phyloP scores from a whole-genome alignment of 2,113 vertebrate species.

The Calyptommatus sinebrachiatus region DNA sequence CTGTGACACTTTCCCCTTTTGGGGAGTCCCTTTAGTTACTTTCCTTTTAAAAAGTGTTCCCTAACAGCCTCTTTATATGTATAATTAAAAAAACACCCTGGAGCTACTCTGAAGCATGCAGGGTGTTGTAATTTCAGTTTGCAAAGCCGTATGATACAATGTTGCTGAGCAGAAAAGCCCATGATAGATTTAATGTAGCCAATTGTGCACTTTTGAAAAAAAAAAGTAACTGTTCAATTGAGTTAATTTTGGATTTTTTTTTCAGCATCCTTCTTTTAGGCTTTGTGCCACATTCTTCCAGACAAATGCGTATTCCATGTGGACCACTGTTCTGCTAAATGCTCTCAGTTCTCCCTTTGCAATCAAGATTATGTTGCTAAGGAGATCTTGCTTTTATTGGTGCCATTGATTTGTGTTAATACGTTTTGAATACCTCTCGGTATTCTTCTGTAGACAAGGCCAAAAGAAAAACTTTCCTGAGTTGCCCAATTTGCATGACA shows the following conservation, averaged over 20 bases:
- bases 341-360: conserved; percentile 90
- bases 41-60: conserved; percentile 36
- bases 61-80: conserved; percentile 34
- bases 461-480: conserved; percentile 91
- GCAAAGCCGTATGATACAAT: conserved; percentile 82
- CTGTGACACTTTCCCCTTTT: conserved; percentile 52
- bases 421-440: conserved; percentile 98
- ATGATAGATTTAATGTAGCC: conserved; percentile 90
- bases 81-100: conserved; percentile 43
- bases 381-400: conserved; percentile 98
- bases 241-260: conserved; percentile 98
- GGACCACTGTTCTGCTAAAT: conserved; percentile 87
- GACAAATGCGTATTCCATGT: conserved; percentile 86
- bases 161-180: conserved; percentile 81
- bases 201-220: conserved; percentile 91
- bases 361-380: conserved; percentile 99
- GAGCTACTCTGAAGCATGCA: conserved; percentile 57
- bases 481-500: conserved; percentile 97
- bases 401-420: conserved; percentile 99
- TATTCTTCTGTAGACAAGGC: conserved; percentile 90
- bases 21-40: conserved; percentile 49
- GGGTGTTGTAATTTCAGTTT: conserved; percentile 74
- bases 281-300: conserved; percentile 90
- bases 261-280: conserved; percentile 87
- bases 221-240: conserved; percentile 98